Conservation (phyloP, 2,113 vertebrate genomes). For the Elaphurus davidianus region DNA sequence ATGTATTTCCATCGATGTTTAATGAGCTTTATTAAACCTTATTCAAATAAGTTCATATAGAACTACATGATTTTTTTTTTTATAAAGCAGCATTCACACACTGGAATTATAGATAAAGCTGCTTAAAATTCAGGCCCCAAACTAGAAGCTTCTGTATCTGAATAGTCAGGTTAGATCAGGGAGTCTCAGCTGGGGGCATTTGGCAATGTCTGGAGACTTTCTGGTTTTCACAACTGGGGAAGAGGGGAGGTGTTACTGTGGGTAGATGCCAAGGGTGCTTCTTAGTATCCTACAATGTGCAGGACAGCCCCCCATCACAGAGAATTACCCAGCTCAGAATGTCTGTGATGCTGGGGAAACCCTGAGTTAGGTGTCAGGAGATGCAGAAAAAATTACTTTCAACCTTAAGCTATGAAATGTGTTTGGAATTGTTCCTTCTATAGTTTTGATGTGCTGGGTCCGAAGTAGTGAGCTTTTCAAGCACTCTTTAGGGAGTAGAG, state of each 20-base stretch:
- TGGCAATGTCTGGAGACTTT: not conserved
- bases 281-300: too few relatives aligned
- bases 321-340: not conserved
- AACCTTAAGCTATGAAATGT: not conserved
- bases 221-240: not conserved
- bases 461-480: not conserved
- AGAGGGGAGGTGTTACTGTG: not conserved
- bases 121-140: constrained; percentile 9
- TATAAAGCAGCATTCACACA: constrained; percentile 26
- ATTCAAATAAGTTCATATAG: constrained; percentile 58
- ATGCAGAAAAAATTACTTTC: not conserved
- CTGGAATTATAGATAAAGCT: not conserved
- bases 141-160: constrained; percentile 2
- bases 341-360: not conserved
- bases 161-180: not conserved
- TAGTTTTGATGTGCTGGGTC: not conserved
- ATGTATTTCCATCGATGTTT: constrained; percentile 65
- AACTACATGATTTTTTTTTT: constrained; percentile 40
- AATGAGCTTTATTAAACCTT: constrained; percentile 58
- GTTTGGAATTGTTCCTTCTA: not conserved
- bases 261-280: not conserved
- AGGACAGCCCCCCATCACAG: not conserved
- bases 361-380: not conserved
- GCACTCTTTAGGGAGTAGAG: not conserved
- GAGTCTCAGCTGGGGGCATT: not conserved